phyloP scores from a whole-genome alignment of 1,140 invertebrate species.

The Piezodorus guildinii region DNA sequence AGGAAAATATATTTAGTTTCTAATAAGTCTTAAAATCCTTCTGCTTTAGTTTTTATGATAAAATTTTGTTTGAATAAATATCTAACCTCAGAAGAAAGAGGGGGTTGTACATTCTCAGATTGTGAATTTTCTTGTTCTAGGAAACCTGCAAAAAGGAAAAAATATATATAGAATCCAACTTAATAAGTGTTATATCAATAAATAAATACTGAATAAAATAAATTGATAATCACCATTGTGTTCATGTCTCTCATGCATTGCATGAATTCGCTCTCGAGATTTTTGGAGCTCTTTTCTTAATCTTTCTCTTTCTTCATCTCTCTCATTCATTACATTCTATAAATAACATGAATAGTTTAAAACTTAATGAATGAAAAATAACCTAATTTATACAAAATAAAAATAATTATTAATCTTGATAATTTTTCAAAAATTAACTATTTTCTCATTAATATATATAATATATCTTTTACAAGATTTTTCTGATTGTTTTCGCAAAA shows the following conservation, averaged over 20 bases:
- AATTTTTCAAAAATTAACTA: too few species aligned
- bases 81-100: conserved; percentile 1
- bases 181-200: neutral
- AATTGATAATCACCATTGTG: conserved; percentile 16
- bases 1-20: too few species aligned
- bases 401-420: too few species aligned
- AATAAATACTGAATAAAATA: neutral
- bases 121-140: neutral
- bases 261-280: conserved; percentile 58
- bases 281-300: conserved; percentile 56
- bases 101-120: neutral
- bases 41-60: neutral
- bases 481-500: too few species aligned
- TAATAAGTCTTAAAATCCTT: too few species aligned
- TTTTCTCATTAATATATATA: too few species aligned
- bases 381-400: too few species aligned
- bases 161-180: neutral
- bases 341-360: conserved; percentile 25
- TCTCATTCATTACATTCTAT: conserved; percentile 57
- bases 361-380: neutral
- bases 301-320: conserved; percentile 62
- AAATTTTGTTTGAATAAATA: neutral
- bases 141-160: conserved; percentile 4
- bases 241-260: conserved; percentile 39
- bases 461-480: too few species aligned